Conservation (phyloP, 1,140 invertebrate genomes). For the Magallana gigas region DNA sequence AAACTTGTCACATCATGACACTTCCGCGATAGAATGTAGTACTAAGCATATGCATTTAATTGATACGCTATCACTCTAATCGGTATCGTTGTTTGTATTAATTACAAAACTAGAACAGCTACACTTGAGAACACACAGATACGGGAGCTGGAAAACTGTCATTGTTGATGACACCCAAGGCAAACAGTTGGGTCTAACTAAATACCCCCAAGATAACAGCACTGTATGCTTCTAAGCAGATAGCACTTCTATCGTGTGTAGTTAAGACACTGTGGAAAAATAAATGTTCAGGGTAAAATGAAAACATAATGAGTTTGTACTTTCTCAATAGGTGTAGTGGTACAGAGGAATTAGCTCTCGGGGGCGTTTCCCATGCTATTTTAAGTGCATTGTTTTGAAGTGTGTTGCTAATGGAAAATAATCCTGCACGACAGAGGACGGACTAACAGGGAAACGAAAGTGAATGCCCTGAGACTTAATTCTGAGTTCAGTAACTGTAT, state of each 20-base stretch:
- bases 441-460: not conserved
- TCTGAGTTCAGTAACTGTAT: conserved; percentile 6
- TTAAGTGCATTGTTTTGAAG: not conserved
- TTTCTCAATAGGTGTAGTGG: not conserved
- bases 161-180: not conserved
- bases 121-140: not conserved
- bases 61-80: conserved; percentile 27
- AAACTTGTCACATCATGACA: conserved; percentile 17
- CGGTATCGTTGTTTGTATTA: not conserved
- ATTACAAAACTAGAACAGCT: not conserved
- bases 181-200: not conserved
- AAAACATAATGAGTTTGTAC: conserved; percentile 16
- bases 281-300: not conserved
- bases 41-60: not conserved
- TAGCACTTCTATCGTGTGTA: too few relatives aligned
- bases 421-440: not conserved
- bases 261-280: not conserved
- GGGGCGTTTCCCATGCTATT: not conserved
- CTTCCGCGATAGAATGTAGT: conserved; percentile 28
- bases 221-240: too few relatives aligned
- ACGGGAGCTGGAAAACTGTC: not conserved
- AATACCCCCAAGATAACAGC: not conserved
- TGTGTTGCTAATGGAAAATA: not conserved
- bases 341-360: not conserved
- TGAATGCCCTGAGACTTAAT: not conserved